Conservation (phyloP, 1,140 invertebrate species). For the Eueides isabella region DNA sequence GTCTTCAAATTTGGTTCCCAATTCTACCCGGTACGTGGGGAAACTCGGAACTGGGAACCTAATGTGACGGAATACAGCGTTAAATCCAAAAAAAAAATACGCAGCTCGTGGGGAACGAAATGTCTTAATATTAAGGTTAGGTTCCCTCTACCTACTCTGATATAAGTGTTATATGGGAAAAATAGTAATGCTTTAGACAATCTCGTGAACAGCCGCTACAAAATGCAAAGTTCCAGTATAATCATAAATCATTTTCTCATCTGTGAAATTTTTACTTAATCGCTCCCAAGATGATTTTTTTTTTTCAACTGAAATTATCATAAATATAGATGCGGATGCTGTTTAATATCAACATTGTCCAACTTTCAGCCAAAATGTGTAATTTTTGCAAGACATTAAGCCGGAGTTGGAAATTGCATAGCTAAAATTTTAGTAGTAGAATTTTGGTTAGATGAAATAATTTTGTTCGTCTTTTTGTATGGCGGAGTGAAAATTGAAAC, state of each 20-base stretch:
- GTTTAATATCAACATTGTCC: constrained; percentile 24
- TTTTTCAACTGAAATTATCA: constrained; percentile 26
- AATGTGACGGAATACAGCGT: too few relatives aligned
- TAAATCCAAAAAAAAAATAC: too few relatives aligned
- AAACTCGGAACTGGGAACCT: too few relatives aligned
- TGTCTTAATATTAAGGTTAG: too few relatives aligned
- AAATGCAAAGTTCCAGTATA: not conserved
- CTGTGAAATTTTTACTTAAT: not conserved
- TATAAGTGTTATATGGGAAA: too few relatives aligned
- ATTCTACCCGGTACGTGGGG: too few relatives aligned
- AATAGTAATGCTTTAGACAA: not conserved
- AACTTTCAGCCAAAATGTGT: constrained; percentile 24
- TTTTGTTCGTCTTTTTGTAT: constrained; percentile 13
- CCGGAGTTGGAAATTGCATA: constrained; percentile 13
- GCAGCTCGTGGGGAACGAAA: too few relatives aligned
- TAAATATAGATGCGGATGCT: constrained; percentile 19
- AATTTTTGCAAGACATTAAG: constrained; percentile 28
- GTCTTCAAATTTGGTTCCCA: too few relatives aligned
- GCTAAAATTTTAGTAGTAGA: constrained; percentile 25
- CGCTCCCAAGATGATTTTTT: constrained; percentile 13
- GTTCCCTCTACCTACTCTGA: too few relatives aligned
- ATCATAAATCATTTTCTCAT: constrained; percentile 2
- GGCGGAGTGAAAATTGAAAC: constrained; percentile 9
- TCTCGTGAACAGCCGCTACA: not conserved
- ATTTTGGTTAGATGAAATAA: constrained; percentile 20